Evolutionary conservation across 92 coral and sea anemone genomes (phyloP), one percentile per base, ranked within the genome.

Genomic region (Isaurus tuberculatus): DNA sequence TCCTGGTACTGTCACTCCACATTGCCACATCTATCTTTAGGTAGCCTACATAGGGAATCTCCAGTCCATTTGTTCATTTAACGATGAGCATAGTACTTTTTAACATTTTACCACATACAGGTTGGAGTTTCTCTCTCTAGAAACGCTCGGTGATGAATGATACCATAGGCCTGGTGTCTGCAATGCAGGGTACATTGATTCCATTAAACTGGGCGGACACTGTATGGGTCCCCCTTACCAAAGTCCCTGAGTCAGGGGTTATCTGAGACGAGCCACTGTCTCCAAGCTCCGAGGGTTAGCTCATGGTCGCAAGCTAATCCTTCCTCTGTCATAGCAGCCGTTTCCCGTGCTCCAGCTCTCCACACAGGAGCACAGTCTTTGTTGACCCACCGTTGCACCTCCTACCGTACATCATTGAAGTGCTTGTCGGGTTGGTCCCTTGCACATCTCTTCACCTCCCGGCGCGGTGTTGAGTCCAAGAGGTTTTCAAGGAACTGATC

Each of bases 41-140:
- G 84, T 88, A 91, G 29, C 94, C 90, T 26, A 91, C 33, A 44
- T 90, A 90, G 2, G 91, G 89, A 42, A 90, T 80, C 73, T 90
- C 91, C 55, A 87, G 77, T 19, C 94, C 90, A 85, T 88, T 91
- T 4, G 88, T 90, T 5, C 88, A 92, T 22, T 84, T 72, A 5
- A 91, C 75, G 6, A 86, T 85, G 22, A 88, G 69, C 73, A 75
- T 63, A n/a, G 28, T 58, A 8, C 36, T 46, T 27, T 79, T 51
- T 14, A 33, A 40, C 22, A 77, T 20, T 13, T 46, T 19, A n/a
- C 90, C 88, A 43, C 88, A 75, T 31, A 66, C 36, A 19, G 88
- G 29, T 79, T 46, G 72, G 57, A 85, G 84, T 20, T 81, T 70
- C 84, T 88, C 53, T 20, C 73, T 44, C 33, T 48, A 91, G 86